Base-by-base conservation (phyloP, 2,888 invertebrate species). In the Phengaris arion region DNA sequence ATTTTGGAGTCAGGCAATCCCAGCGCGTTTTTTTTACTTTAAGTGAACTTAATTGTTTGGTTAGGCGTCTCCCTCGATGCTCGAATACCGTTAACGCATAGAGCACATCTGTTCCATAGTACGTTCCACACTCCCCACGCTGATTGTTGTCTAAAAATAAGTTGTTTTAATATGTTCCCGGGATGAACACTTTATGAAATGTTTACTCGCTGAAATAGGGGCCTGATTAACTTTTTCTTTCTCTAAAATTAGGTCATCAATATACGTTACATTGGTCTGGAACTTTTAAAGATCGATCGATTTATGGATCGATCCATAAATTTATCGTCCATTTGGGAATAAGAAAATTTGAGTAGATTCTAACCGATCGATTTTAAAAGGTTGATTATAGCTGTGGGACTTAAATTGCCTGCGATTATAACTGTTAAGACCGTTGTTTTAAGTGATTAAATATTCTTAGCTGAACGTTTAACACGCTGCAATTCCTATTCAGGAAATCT, bases 11-110 rank as follows among this genome's bases (percentile, higher is more conserved):
- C 15, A 35, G 45, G 35, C 45, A 64, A 64, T 6, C 45, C 35
- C 2, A 13, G 13, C 35, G 64, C 9, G 59, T 59, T 64, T 64
- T 59, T 59, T 64, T 64, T 64, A 15, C 64, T 64, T 35, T 6
- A 9, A 64, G 35, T 64, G 12, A 45, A 64, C 77, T 82, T 22
- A 70, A 70, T 74, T 83, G 80, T 82, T 83, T 83, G 82, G 80
- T 64, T 64, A 64, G 77, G 80, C 81, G 81, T 82, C 81, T 83
- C 83, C 84, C 81, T 81, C 80, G 77, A 77, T 79, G 76, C 75
- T 75, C 55, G 68, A 79, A 80, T 81, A 82, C 83, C 81, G 82
- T 82, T 83, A 82, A 82, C 80, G 75, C 75, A 64, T 35, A 35
- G 52, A 22, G 54, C 69, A 57, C 75, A 70, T 75, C 69, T 75